phyloP scores from a whole-genome alignment of 2,113 vertebrate genomes.

The Urocolius indicus region DNA sequence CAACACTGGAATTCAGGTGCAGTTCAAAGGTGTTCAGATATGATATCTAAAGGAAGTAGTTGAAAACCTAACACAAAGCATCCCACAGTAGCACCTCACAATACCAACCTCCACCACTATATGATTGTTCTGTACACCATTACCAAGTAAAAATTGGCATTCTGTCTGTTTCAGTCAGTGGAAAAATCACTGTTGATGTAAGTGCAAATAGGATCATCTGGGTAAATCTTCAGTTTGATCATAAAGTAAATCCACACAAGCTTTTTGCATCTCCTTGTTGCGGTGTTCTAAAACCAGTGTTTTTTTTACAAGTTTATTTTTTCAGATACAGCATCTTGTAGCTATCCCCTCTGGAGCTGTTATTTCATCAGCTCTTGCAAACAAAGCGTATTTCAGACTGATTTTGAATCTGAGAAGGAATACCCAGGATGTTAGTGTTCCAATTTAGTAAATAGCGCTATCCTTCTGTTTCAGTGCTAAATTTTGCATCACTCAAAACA shows the following conservation, averaged over 20 bases:
- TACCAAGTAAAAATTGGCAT: not conserved
- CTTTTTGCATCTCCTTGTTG: not conserved
- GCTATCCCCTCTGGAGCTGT: not conserved
- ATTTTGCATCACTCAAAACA: not conserved
- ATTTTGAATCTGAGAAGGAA: not conserved
- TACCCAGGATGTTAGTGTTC: not conserved
- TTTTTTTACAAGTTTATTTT: not conserved
- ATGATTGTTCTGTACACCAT: not conserved
- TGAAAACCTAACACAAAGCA: not conserved
- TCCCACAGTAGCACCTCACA: not conserved
- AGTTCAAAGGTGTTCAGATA: not conserved
- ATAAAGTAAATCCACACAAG: not conserved
- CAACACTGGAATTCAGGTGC: not conserved
- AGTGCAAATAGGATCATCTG: not conserved
- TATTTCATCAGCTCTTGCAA: not conserved
- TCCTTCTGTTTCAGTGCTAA: not conserved
- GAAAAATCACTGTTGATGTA: not conserved
- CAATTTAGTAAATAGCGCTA: not conserved
- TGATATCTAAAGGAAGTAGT: not conserved
- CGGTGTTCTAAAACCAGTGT: not conserved
- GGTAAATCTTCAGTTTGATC: not conserved
- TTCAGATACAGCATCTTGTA: accelerated
- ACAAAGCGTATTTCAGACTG: not conserved
- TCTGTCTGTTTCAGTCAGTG: not conserved
- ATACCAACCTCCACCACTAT: too few species aligned